phyloP scores from a whole-genome alignment of 2,888 invertebrate species.

The Tipula confusa region DNA sequence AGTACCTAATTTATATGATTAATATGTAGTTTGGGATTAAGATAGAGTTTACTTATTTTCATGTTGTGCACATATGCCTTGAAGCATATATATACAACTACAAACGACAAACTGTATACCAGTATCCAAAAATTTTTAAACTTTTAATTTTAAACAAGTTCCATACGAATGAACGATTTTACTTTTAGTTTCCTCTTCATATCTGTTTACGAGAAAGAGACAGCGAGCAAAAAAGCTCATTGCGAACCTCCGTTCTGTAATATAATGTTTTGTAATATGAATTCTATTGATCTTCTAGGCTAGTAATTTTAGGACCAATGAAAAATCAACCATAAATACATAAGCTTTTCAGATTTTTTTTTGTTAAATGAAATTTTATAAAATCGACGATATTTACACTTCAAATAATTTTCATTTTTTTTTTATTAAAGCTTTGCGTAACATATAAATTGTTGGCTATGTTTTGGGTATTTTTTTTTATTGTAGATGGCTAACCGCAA shows the following conservation, averaged over 20 bases:
- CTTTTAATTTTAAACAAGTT: background rate
- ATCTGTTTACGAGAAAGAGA: background rate
- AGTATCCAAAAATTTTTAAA: background rate
- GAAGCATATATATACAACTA: background rate
- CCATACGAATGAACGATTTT: background rate
- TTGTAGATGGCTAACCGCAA: background rate
- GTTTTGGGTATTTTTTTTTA: background rate
- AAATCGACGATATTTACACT: background rate
- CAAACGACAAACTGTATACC: background rate
- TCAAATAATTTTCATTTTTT: background rate
- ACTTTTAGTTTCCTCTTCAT: background rate
- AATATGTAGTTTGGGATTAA: background rate
- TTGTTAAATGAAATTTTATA: background rate
- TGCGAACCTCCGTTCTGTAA: background rate
- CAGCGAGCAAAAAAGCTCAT: constrained; percentile 10
- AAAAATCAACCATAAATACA: background rate
- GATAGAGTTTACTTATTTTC: background rate
- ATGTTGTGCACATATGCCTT: background rate
- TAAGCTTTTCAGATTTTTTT: background rate
- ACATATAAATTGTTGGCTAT: too few relatives aligned
- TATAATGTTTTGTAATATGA: background rate
- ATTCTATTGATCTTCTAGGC: constrained; percentile 12
- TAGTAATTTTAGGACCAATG: background rate
- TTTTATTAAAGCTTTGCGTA: background rate
- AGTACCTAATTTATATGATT: background rate